These are phyloP conservation scores for Taxidea taxus DNA, from an alignment of 2,113 vertebrate species.

Conservation along the genomic window DNA sequence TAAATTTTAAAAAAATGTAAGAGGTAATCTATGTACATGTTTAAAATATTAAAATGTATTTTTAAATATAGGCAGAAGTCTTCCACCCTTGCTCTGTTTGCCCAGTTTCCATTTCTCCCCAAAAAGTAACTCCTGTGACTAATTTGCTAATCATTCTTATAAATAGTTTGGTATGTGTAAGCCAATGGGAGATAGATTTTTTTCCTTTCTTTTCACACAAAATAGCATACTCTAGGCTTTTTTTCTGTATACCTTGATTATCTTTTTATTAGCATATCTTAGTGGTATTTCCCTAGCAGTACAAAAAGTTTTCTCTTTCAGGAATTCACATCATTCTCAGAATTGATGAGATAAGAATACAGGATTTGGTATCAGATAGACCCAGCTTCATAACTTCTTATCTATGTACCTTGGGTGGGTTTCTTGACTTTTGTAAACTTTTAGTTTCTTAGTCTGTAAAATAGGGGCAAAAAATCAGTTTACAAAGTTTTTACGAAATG, in stretches of 20 bases:
- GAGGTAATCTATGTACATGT: background rate
- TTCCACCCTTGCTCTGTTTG: background rate
- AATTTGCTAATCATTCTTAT: background rate
- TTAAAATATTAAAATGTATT: conserved; percentile 19
- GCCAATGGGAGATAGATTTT: background rate
- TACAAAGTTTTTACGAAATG: background rate
- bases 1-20: conserved; percentile 31
- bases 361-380: background rate
- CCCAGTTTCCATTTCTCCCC: conserved; percentile 4
- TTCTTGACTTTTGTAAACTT: background rate
- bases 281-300: background rate
- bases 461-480: background rate
- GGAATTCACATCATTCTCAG: background rate
- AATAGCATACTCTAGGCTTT: background rate
- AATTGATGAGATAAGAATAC: background rate
- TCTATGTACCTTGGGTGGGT: background rate
- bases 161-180: conserved; percentile 30
- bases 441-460: conserved; percentile 26
- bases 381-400: background rate
- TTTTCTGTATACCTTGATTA: background rate
- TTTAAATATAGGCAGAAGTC: background rate
- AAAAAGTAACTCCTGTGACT: background rate
- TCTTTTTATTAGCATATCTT: conserved; percentile 13
- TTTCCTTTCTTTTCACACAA: background rate
- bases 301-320: background rate